Evolutionary conservation across 2,888 invertebrate genomes (phyloP).

Genomic region (Ectropis crepuscularia): DNA sequence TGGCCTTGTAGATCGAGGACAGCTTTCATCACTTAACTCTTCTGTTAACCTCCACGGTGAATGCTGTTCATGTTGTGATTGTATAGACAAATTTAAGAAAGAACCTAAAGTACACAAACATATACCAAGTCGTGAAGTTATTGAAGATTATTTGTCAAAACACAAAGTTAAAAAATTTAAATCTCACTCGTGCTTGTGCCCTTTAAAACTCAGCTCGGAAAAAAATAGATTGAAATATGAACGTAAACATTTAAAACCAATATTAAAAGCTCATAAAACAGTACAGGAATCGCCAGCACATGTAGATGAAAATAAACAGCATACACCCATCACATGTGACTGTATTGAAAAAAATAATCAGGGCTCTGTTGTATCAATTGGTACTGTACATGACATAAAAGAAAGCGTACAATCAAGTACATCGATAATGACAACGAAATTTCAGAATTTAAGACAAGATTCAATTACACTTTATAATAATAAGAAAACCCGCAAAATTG

Average conservation of each 20-base stretch:
- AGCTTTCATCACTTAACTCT: slow-evolving; percentile 42
- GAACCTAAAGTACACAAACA: slow-evolving; percentile 37
- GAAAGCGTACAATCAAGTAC: slow-evolving; percentile 39
- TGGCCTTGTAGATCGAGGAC: slow-evolving; percentile 55
- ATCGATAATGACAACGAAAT: slow-evolving; percentile 37
- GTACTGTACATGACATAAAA: slow-evolving; percentile 32
- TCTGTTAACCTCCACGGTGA: slow-evolving; percentile 44
- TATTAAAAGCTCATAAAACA: slow-evolving; percentile 10
- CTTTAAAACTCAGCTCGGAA: slow-evolving; percentile 42
- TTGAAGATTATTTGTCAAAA: slow-evolving; percentile 35
- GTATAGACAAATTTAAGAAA: slow-evolving; percentile 43
- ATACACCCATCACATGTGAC: slow-evolving; percentile 5
- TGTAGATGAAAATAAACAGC: slow-evolving; percentile 1
- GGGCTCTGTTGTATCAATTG: background rate
- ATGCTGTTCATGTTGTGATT: slow-evolving; percentile 56
- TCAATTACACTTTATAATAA: slow-evolving; percentile 54
- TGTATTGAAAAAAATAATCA: background rate
- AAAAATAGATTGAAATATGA: slow-evolving; percentile 23
- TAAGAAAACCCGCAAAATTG: slow-evolving; percentile 40
- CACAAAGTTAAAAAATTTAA: slow-evolving; percentile 34
- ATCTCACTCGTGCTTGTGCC: slow-evolving; percentile 58
- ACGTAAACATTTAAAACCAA: slow-evolving; percentile 25
- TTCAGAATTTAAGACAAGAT: slow-evolving; percentile 53
- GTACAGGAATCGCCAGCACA: background rate
- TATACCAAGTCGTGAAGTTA: slow-evolving; percentile 37